Conservation (phyloP, 2,888 invertebrate species). For the Callosobruchus maculatus region DNA sequence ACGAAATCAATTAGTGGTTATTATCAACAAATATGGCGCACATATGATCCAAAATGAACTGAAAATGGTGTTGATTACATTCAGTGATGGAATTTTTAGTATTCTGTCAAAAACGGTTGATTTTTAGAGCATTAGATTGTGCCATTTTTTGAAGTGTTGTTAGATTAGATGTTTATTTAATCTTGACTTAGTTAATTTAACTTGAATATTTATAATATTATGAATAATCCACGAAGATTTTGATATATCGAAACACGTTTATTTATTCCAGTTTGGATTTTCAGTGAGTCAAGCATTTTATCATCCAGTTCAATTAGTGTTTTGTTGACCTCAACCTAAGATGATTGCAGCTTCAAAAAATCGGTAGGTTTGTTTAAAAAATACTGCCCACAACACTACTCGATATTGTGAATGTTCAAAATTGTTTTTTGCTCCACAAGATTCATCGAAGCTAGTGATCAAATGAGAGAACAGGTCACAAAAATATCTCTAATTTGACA, state of each 20-base stretch:
- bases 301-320: neutral
- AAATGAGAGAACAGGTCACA: no score
- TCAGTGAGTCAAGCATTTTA: neutral
- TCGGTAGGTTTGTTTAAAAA: no score
- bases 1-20: neutral
- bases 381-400: no score
- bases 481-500: no score
- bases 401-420: no score
- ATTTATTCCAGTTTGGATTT: neutral
- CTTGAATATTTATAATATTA: constrained; percentile 37
- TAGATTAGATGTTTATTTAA: constrained; percentile 48
- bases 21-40: neutral
- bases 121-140: constrained; percentile 36
- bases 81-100: constrained; percentile 49
- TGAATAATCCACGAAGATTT: constrained; percentile 38
- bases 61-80: neutral
- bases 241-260: constrained; percentile 37
- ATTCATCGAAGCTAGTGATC: no score
- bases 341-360: no score
- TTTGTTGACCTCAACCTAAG: no score
- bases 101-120: constrained; percentile 46
- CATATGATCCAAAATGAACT: neutral
- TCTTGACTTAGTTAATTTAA: constrained; percentile 41
- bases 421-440: no score
- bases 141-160: constrained; percentile 48